A percentile compares a stretch with the other conserved stretches of the same genome.
Evolutionary conservation across 2,888 invertebrate species (phyloP).

Genomic region (Ochlodes sylvanus): DNA sequence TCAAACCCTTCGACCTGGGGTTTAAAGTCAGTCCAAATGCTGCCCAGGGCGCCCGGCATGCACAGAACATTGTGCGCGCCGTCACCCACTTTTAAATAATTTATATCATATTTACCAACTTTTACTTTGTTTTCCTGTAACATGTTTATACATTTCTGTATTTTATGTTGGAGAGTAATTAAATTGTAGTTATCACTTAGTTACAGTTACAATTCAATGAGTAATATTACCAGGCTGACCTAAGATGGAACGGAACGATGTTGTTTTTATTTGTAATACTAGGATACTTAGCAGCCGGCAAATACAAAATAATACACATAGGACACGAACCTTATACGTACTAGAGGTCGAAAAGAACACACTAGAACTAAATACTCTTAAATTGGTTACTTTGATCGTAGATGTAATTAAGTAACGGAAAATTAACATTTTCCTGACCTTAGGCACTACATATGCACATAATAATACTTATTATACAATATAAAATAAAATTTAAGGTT

Average conservation of each 20-base stretch:
- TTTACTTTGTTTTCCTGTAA: slow-evolving; percentile 87
- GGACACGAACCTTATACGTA: slow-evolving; percentile 13
- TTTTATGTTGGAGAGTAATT: background rate
- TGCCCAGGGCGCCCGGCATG: slow-evolving; percentile 92
- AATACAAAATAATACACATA: background rate
- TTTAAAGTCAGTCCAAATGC: slow-evolving; percentile 93
- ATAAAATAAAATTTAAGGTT: slow-evolving; percentile 31
- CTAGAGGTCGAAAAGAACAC: slow-evolving; percentile 45
- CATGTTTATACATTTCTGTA: background rate
- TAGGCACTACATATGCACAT: background rate
- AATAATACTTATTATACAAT: no score
- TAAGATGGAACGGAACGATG: no score
- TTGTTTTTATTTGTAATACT: no score
- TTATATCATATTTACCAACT: slow-evolving; percentile 84
- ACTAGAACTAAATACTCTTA: slow-evolving; percentile 43
- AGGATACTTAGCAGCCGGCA: no score
- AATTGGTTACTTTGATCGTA: slow-evolving; percentile 38
- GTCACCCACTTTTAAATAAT: slow-evolving; percentile 85
- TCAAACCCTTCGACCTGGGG: slow-evolving; percentile 90
- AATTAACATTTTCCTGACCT: slow-evolving; percentile 41
- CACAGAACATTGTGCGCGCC: slow-evolving; percentile 87
- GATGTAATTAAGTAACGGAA: slow-evolving; percentile 46
- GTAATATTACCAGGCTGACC: no score
- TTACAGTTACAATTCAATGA: no score
- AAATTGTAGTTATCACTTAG: no score